phyloP scores from a whole-genome alignment of 2,113 vertebrate genomes.

The Pseudorasbora parva region DNA sequence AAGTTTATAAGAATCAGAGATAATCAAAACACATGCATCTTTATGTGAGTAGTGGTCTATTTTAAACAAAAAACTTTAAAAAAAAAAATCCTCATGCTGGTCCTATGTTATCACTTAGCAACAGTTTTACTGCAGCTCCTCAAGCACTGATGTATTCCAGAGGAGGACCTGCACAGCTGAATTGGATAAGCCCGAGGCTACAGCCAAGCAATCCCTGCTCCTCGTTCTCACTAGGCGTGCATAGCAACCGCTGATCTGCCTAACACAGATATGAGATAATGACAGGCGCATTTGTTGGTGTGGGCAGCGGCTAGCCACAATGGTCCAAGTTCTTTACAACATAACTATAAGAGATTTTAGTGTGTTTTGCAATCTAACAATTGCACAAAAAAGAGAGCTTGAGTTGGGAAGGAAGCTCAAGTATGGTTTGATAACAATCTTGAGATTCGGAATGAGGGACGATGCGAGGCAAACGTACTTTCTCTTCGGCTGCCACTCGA shows the following conservation, averaged over 20 bases:
- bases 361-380: slow-evolving; percentile 30
- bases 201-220: slow-evolving; percentile 61
- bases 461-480: background rate
- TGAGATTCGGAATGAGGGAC: background rate
- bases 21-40: background rate
- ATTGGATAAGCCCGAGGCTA: slow-evolving; percentile 54
- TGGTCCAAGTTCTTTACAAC: slow-evolving; percentile 1
- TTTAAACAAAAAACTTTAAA: background rate
- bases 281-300: slow-evolving; percentile 57
- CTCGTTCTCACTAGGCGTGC: slow-evolving; percentile 24
- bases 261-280: slow-evolving; percentile 69
- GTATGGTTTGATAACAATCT: slow-evolving; percentile 10
- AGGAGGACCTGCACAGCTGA: slow-evolving; percentile 49
- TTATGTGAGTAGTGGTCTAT: background rate
- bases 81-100: background rate
- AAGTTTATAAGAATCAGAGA: background rate
- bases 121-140: slow-evolving; percentile 62
- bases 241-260: slow-evolving; percentile 57
- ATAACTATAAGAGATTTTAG: slow-evolving; percentile 1
- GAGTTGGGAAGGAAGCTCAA: background rate
- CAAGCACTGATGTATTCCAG: slow-evolving; percentile 63
- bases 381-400: background rate
- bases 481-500: background rate
- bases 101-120: slow-evolving; percentile 64
- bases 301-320: background rate